Conservation (phyloP, 2,888 invertebrate genomes). For the Brassicogethes aeneus region DNA sequence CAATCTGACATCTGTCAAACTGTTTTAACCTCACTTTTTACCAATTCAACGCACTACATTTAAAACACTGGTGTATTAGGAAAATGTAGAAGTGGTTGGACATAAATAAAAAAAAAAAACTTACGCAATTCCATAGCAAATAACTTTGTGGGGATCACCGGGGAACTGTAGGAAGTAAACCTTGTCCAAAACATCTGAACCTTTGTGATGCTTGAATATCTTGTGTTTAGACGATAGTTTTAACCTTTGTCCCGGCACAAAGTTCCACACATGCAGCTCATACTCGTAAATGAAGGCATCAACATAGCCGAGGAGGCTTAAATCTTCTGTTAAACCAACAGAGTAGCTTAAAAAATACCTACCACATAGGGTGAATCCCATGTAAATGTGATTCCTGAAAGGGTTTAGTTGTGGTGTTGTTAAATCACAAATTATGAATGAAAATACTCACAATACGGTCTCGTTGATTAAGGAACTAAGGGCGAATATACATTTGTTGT, state of each 20-base stretch:
- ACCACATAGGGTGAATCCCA: slow-evolving; percentile 93
- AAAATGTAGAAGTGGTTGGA: too few relatives aligned
- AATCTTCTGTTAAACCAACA: slow-evolving; percentile 27
- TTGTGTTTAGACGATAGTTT: slow-evolving; percentile 35
- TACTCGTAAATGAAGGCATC: slow-evolving; percentile 28
- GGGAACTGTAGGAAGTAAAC: slow-evolving; percentile 66
- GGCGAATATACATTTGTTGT: slow-evolving; percentile 34
- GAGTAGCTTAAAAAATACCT: slow-evolving; percentile 85
- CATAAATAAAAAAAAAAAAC: slow-evolving; percentile 19
- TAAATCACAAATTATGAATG: neutral
- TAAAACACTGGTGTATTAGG: too few relatives aligned
- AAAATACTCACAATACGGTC: neutral
- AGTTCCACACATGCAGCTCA: slow-evolving; percentile 38
- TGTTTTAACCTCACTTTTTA: too few relatives aligned
- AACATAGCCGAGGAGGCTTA: slow-evolving; percentile 20
- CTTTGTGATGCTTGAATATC: slow-evolving; percentile 37
- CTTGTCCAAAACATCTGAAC: slow-evolving; percentile 39
- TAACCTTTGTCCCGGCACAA: slow-evolving; percentile 35
- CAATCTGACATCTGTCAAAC: too few relatives aligned
- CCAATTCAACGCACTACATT: too few relatives aligned
- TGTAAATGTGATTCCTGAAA: slow-evolving; percentile 82
- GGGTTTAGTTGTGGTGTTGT: too few relatives aligned
- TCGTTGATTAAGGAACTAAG: slow-evolving; percentile 22
- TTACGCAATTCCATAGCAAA: slow-evolving; percentile 62
- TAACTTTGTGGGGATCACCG: slow-evolving; percentile 53